Evolutionary conservation across 2,113 vertebrate genomes (phyloP), one percentile per base, ranked within the genome.

Genomic region (Clupea harengus): DNA sequence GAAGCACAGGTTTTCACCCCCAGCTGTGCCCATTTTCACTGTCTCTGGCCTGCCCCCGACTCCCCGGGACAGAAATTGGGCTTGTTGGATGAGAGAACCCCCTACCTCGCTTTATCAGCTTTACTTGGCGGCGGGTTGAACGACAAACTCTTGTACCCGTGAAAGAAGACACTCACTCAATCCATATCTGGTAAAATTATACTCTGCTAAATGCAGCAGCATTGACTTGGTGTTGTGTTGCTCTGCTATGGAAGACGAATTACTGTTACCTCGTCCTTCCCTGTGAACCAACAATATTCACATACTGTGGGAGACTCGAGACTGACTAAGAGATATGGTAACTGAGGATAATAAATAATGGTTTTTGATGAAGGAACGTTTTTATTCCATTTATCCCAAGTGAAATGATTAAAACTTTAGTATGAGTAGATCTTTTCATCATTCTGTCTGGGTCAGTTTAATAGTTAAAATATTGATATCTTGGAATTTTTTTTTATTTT

Each of bases 121-220:
- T 15, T 32, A 78, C 25, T 78, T 44, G 32, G 72, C 72, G 15
- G 72, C 72, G 9, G 67, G 72, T 39, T 78, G 28, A 78, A 78
- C 28, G 72, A 17, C 72, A 39, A 39, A 32, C 72, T 32, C 28
- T 11, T 72, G 9, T 44, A 44, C 72, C 72, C 32, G 28, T 78
- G 72, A 78, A 78, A 78, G 72, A 32, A 78, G 72, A 78, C 72
- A 39, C 28, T 78, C 13, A 2, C 72, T 78, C 32, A 15, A 8
- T 78, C 67, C 67, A 75, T 39, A 78, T 78, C 72, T 78, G 28
- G 72, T 78, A 78, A 78, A 78, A 78, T 39, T 78, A 78, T 17
- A 44, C 72, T 39, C 72, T 39, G 28, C 28, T 78, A 78, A 78
- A 78, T 32, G 72, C 28, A 32, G 72, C 28, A 78, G 72, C 28